phyloP scores from a whole-genome alignment of 2,888 invertebrate genomes.

The Bombylius major region DNA sequence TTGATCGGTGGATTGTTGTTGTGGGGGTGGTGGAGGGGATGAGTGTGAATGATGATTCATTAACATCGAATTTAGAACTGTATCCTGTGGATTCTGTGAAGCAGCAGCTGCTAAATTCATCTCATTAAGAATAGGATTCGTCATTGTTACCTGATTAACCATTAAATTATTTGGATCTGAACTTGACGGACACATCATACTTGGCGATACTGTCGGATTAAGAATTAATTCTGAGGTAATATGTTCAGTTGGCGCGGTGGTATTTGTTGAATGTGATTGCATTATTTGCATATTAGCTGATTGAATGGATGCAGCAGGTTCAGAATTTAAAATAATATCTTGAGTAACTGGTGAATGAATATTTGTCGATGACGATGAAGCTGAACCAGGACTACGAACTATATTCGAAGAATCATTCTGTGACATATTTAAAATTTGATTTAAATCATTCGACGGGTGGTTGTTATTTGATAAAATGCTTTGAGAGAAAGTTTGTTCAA shows the following conservation, averaged over 20 bases:
- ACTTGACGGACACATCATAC: slow-evolving; percentile 41
- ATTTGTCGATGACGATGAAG: slow-evolving; percentile 23
- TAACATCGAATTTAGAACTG: slow-evolving; percentile 33
- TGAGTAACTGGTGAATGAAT: slow-evolving; percentile 32
- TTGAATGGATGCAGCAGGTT: slow-evolving; percentile 29
- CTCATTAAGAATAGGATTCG: slow-evolving; percentile 31
- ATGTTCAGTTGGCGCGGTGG: slow-evolving; percentile 22
- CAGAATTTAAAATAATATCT: slow-evolving; percentile 35
- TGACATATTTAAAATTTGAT: slow-evolving; percentile 27
- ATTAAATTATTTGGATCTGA: slow-evolving; percentile 8
- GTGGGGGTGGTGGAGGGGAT: slow-evolving; percentile 17
- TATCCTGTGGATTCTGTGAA: slow-evolving; percentile 29
- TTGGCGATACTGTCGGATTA: slow-evolving; percentile 47
- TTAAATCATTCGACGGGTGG: slow-evolving; percentile 2
- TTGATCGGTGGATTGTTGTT: slow-evolving; percentile 19
- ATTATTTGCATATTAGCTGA: slow-evolving; percentile 24
- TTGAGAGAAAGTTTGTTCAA: slow-evolving; percentile 8
- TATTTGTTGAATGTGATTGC: slow-evolving; percentile 8
- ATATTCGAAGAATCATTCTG: slow-evolving; percentile 16
- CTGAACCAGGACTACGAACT: slow-evolving; percentile 36
- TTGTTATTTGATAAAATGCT: slow-evolving; percentile 5
- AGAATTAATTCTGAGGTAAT: slow-evolving; percentile 47
- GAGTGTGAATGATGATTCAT: slow-evolving; percentile 22
- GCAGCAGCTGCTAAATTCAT: slow-evolving; percentile 25
- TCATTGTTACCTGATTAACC: slow-evolving; percentile 28